Evolutionary conservation across 2,113 vertebrate genomes (phyloP).

Genomic region (Hemibagrus wyckioides): DNA sequence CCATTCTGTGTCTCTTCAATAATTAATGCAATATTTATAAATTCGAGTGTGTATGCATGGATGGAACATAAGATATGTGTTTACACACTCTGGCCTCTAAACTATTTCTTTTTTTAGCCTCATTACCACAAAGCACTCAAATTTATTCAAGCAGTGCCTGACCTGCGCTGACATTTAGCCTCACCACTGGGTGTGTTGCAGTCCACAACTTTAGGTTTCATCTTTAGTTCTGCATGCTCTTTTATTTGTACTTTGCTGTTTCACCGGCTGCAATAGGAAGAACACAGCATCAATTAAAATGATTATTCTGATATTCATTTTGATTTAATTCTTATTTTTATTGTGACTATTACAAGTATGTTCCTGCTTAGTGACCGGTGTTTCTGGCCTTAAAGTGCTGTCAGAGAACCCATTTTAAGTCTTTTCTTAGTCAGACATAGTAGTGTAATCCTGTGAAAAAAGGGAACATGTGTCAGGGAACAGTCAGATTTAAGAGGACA

Average conservation of each 20-base stretch:
- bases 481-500: not conserved
- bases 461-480: not conserved
- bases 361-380: not conserved
- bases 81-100: slow-evolving; percentile 15
- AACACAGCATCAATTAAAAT: not conserved
- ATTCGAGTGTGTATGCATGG: not conserved
- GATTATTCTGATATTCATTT: too few species aligned
- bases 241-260: not conserved
- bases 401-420: not conserved
- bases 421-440: not conserved
- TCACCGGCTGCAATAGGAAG: not conserved
- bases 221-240: not conserved
- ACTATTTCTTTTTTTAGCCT: slow-evolving; percentile 18
- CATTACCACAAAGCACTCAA: slow-evolving; percentile 9
- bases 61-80: slow-evolving; percentile 27
- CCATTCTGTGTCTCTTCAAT: not conserved
- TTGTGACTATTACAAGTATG: not conserved
- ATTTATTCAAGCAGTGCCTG: not conserved
- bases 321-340: not conserved
- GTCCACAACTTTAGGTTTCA: not conserved
- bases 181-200: not conserved
- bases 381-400: not conserved
- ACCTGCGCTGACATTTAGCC: not conserved
- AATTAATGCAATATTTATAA: slow-evolving; percentile 40
- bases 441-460: not conserved